These are phyloP conservation scores for Pomacea maculata DNA, from an alignment of 1,140 invertebrate species.

Conservation along the genomic window DNA sequence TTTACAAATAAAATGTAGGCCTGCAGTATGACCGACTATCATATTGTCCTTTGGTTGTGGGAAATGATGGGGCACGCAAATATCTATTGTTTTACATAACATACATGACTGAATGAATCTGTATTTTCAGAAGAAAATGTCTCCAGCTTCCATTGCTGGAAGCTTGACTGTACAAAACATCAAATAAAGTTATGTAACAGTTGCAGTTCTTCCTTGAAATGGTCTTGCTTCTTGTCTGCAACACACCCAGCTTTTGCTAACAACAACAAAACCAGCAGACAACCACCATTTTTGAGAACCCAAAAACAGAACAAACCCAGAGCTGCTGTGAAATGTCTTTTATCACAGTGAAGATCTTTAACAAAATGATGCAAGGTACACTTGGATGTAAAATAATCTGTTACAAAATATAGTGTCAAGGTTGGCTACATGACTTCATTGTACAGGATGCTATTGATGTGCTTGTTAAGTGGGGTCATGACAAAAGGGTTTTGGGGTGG, in stretches of 20 bases:
- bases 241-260: background rate
- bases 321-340: constrained; percentile 22
- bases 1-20: background rate
- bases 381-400: constrained; percentile 13
- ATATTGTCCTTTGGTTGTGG: constrained; percentile 16
- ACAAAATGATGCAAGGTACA: constrained; percentile 9
- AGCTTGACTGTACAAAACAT: too few species aligned
- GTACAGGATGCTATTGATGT: too few species aligned
- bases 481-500: too few species aligned
- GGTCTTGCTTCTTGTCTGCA: background rate
- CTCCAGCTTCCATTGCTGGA: too few species aligned
- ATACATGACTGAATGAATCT: too few species aligned
- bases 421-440: too few species aligned
- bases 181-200: too few species aligned
- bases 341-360: constrained; percentile 25
- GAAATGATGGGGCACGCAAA: background rate
- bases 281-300: background rate
- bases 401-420: constrained; percentile 11
- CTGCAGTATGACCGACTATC: background rate
- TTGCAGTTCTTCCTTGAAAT: too few species aligned
- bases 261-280: background rate
- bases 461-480: too few species aligned
- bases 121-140: too few species aligned
- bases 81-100: background rate
- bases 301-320: background rate